Conservation (phyloP, 2,888 invertebrate genomes). For the Liopterus haemorrhoidalis region DNA sequence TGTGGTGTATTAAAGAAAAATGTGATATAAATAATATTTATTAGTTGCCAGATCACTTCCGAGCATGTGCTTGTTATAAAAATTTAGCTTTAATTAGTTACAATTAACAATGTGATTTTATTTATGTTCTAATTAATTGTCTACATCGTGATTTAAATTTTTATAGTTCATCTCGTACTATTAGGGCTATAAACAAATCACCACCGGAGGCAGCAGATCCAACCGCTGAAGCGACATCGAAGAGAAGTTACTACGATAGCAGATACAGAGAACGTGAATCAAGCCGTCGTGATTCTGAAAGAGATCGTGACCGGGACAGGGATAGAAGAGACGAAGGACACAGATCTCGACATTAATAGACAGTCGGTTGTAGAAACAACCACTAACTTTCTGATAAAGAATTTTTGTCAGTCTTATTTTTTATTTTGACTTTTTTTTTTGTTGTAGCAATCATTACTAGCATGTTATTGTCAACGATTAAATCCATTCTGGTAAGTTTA, state of each 20-base stretch:
- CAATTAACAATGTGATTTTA: no score
- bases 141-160: no score
- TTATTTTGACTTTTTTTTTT: background rate
- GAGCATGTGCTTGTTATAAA: no score
- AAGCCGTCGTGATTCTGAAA: conserved; percentile 56
- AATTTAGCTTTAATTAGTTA: no score
- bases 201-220: conserved; percentile 53
- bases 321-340: conserved; percentile 65
- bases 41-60: no score
- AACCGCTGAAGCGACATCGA: conserved; percentile 47
- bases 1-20: no score
- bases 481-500: no score
- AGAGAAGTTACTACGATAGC: conserved; percentile 70
- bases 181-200: conserved; percentile 57
- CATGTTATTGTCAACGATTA: no score
- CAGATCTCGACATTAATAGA: conserved; percentile 60
- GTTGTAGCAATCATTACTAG: background rate
- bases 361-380: background rate
- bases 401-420: background rate
- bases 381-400: background rate
- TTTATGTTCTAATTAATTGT: no score
- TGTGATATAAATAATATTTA: no score
- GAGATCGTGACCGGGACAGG: conserved; percentile 59
- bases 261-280: conserved; percentile 69
- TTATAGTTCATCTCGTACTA: no score